Conservation (phyloP, 2,888 invertebrate species). For the Coelinius sp. region DNA sequence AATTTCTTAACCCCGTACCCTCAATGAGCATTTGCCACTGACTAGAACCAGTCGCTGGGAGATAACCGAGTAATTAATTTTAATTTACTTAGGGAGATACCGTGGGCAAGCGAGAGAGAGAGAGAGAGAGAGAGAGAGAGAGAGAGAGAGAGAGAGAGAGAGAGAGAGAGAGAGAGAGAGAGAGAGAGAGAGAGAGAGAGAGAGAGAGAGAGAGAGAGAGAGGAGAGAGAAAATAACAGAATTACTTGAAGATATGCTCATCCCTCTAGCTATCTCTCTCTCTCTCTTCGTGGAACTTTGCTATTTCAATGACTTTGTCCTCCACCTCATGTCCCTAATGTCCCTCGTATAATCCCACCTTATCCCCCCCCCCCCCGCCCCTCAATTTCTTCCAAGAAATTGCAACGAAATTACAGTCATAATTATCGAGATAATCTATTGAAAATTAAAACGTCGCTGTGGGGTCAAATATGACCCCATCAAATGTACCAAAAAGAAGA, state of each 20-base stretch:
- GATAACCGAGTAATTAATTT: conserved; percentile 49
- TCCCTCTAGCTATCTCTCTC: conserved; percentile 17
- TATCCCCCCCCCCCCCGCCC: background rate
- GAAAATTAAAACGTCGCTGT: background rate
- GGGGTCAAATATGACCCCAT: background rate
- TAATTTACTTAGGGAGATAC: conserved; percentile 46
- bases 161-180: background rate
- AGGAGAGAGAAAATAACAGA: too few relatives aligned
- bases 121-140: background rate
- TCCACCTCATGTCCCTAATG: background rate
- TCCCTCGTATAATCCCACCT: background rate
- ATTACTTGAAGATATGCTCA: conserved; percentile 21
- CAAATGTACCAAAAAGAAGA: background rate
- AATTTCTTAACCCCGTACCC: too few relatives aligned
- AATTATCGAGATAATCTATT: background rate
- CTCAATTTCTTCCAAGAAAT: background rate
- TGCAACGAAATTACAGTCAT: background rate
- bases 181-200: background rate
- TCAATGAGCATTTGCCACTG: background rate
- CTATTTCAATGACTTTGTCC: conserved; percentile 30
- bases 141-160: background rate
- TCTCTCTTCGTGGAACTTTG: conserved; percentile 28
- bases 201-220: background rate
- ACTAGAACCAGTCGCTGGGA: conserved; percentile 28
- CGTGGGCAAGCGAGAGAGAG: background rate